Conservation (phyloP, 2,888 invertebrate species). For the Caenorhabditis angaria region DNA sequence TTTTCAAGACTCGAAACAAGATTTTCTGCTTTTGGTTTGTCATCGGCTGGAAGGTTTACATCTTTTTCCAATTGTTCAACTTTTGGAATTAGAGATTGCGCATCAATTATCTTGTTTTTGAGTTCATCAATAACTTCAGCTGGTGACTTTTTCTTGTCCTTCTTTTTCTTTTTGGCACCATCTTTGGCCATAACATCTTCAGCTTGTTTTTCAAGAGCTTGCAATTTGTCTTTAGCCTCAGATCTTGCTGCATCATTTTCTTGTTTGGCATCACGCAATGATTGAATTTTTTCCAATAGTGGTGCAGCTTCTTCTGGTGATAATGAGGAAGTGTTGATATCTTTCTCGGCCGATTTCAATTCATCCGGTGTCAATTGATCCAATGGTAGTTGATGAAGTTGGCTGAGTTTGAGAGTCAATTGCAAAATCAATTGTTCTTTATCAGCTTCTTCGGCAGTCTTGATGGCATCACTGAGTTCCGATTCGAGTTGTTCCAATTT, state of each 20-base stretch:
- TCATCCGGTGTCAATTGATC: conserved; percentile 32
- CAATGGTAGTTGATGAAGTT: conserved; percentile 40
- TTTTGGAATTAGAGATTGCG: conserved; percentile 29
- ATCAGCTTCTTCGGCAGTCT: conserved; percentile 40
- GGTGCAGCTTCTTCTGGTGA: conserved; percentile 5
- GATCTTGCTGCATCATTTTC: conserved; percentile 20
- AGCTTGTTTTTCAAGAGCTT: conserved; percentile 29
- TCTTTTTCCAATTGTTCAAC: conserved; percentile 29
- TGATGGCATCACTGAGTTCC: conserved; percentile 40
- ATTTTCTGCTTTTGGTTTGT: conserved; percentile 13
- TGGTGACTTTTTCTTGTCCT: conserved; percentile 44
- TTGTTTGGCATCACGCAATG: conserved; percentile 32
- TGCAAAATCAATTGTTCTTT: conserved; percentile 34
- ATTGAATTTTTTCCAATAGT: conserved; percentile 24
- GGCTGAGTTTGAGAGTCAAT: conserved; percentile 42
- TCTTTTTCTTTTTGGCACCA: conserved; percentile 42
- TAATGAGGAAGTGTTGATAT: conserved; percentile 19
- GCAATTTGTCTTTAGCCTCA: conserved; percentile 25
- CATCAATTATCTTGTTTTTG: conserved; percentile 23
- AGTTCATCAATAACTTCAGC: conserved; percentile 31
- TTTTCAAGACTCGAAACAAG: conserved; percentile 3
- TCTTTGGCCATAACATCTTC: conserved; percentile 35
- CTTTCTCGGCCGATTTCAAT: conserved; percentile 19
- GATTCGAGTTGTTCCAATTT: conserved; percentile 38
- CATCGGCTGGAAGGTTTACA: conserved; percentile 5